phyloP scores from a whole-genome alignment of 2,113 vertebrate species.

The Tachysurus vachellii region DNA sequence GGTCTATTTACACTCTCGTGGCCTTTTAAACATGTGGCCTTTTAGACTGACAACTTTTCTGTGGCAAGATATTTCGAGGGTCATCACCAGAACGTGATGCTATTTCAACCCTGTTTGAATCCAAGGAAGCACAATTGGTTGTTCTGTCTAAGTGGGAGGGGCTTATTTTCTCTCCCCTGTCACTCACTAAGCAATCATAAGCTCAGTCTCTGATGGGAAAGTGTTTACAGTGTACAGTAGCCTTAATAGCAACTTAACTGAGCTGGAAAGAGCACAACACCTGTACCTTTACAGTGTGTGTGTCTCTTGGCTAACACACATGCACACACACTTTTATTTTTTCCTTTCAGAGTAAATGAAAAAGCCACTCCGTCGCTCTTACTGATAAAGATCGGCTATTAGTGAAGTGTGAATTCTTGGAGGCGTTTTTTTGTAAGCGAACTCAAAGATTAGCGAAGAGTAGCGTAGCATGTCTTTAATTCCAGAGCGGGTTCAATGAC shows the following conservation, averaged over 20 bases:
- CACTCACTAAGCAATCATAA: not conserved
- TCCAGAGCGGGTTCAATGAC: not conserved
- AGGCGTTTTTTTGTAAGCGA: not conserved
- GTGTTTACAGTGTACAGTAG: constrained; percentile 5
- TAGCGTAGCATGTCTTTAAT: not conserved
- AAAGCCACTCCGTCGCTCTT: constrained; percentile 25
- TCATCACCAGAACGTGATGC: no score
- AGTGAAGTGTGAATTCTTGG: constrained; percentile 50
- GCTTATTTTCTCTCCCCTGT: not conserved
- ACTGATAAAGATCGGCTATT: constrained; percentile 68
- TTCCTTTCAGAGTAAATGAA: constrained; percentile 45
- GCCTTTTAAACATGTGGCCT: no score
- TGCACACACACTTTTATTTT: constrained; percentile 53
- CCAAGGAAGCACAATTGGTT: not conserved
- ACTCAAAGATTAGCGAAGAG: not conserved
- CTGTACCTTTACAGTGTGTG: constrained; percentile 47
- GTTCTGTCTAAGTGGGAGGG: not conserved
- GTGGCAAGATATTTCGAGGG: no score
- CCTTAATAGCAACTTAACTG: constrained; percentile 73
- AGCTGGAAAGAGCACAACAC: constrained; percentile 70
- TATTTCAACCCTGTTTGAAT: no score
- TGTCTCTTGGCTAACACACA: constrained; percentile 9
- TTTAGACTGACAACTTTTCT: no score
- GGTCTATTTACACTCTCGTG: no score
- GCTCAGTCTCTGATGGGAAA: no score